Conservation (phyloP, 2,797 vertebrate species). For the Mormyrops boulengeri region DNA sequence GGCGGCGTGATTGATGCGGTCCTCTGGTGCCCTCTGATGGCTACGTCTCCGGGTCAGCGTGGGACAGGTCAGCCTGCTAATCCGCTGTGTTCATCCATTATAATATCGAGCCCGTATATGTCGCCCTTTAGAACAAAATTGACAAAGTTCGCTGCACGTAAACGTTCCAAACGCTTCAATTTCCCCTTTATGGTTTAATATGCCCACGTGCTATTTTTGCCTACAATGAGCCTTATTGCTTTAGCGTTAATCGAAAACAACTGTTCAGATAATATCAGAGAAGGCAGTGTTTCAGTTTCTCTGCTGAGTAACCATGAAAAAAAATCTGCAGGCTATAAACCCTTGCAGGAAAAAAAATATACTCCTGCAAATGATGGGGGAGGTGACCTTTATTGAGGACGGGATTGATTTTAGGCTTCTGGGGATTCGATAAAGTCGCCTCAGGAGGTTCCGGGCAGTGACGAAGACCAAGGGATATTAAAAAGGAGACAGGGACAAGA, state of each 20-base stretch:
- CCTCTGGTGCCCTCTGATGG: slow-evolving; percentile 99
- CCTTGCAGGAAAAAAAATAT: neutral
- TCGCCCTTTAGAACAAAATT: neutral
- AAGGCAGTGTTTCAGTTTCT: neutral
- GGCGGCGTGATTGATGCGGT: slow-evolving; percentile 69
- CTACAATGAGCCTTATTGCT: neutral
- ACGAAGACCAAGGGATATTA: slow-evolving; percentile 56
- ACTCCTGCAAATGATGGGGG: neutral
- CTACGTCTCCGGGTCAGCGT: slow-evolving; percentile 31
- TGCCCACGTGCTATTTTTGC: neutral
- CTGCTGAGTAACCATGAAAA: neutral
- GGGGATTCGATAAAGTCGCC: slow-evolving; percentile 74
- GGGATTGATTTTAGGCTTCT: slow-evolving; percentile 79
- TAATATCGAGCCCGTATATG: neutral
- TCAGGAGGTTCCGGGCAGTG: slow-evolving; percentile 70
- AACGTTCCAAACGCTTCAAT: neutral
- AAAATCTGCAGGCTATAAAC: neutral
- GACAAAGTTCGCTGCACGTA: neutral
- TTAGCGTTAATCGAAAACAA: neutral
- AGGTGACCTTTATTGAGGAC: neutral
- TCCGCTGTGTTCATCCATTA: neutral
- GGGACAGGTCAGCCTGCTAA: neutral
- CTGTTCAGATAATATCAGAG: neutral
- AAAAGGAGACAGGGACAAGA: slow-evolving; percentile 55
- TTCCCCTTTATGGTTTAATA: neutral